These are phyloP conservation scores for Nesogale talazaci DNA, from an alignment of 2,113 vertebrate species.

Conservation along the genomic window DNA sequence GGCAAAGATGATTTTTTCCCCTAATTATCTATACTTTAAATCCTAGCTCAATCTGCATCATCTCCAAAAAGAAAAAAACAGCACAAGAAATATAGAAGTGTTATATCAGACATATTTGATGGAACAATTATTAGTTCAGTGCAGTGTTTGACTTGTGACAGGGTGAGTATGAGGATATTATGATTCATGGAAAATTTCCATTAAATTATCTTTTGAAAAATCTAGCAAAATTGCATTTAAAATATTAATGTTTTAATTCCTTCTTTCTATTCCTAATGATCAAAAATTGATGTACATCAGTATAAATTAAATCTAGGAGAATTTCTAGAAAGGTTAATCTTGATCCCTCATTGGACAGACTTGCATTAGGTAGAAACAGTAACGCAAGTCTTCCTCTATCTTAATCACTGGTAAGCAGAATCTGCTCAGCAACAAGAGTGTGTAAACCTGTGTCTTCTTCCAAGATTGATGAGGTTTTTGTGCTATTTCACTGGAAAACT, in stretches of 20 bases:
- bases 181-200: background rate
- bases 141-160: conserved; percentile 97
- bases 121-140: conserved; percentile 98
- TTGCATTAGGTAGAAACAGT: conserved; percentile 7
- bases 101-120: conserved; percentile 98
- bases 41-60: conserved; percentile 85
- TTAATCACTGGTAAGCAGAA: conserved; percentile 26
- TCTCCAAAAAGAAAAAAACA: conserved; percentile 93
- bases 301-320: conserved; percentile 28
- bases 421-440: conserved; percentile 48
- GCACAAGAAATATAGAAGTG: conserved; percentile 95
- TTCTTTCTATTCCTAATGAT: background rate
- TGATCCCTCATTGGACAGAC: background rate
- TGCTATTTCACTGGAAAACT: background rate
- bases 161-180: conserved; percentile 89
- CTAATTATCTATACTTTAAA: conserved; percentile 56
- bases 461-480: conserved; percentile 45
- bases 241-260: background rate
- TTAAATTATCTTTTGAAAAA: background rate
- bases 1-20: background rate
- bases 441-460: conserved; percentile 4
- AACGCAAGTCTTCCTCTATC: conserved; percentile 3
- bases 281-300: background rate
- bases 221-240: conserved; percentile 6
- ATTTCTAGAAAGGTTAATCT: background rate